Evolutionary conservation across 2,888 invertebrate genomes (phyloP).

Genomic region (Mythimna vitellina): DNA sequence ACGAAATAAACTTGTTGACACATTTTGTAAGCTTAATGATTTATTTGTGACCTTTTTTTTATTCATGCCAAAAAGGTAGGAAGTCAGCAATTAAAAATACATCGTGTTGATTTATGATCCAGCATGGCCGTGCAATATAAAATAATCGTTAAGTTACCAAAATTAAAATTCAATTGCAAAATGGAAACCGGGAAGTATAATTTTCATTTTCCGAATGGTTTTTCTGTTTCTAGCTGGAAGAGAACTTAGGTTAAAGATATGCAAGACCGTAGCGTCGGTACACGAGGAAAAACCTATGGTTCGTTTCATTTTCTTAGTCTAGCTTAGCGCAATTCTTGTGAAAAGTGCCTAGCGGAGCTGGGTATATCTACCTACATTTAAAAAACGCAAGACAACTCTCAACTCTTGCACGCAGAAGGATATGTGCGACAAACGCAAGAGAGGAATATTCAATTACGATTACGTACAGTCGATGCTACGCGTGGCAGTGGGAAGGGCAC

Average conservation of each 20-base stretch:
- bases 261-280: neutral
- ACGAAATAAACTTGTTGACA: slow-evolving; percentile 3
- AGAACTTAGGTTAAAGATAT: neutral
- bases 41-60: slow-evolving; percentile 29
- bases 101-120: slow-evolving; percentile 42
- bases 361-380: neutral
- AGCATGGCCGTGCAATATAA: slow-evolving; percentile 37
- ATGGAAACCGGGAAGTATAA: slow-evolving; percentile 24
- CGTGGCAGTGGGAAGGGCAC: no score
- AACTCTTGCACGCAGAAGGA: neutral
- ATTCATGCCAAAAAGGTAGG: slow-evolving; percentile 18
- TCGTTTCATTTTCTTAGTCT: neutral
- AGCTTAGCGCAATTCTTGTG: neutral
- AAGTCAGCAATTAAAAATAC: slow-evolving; percentile 50
- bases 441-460: no score
- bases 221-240: slow-evolving; percentile 3
- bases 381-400: neutral
- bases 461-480: no score
- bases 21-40: slow-evolving; percentile 13
- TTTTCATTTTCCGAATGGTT: slow-evolving; percentile 33
- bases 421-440: neutral
- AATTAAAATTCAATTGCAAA: slow-evolving; percentile 47
- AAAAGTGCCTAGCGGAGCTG: neutral
- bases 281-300: neutral
- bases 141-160: slow-evolving; percentile 46